phyloP scores from a whole-genome alignment of 2,797 vertebrate species.

The Eleutherodactylus coqui region DNA sequence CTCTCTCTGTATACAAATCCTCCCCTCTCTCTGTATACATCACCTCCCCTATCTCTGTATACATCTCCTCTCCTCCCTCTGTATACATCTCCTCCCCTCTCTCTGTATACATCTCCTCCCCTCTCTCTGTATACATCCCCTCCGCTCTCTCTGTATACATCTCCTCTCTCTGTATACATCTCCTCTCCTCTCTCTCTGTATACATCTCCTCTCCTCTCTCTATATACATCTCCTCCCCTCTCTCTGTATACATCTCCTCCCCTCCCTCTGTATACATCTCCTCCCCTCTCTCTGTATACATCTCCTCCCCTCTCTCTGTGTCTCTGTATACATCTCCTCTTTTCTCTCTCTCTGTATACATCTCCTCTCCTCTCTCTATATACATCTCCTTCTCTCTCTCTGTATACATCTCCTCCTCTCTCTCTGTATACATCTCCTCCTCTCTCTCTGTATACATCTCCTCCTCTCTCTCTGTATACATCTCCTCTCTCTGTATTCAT shows the following conservation, averaged over 20 bases:
- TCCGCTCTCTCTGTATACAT: no score
- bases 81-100: background rate
- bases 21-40: background rate
- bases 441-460: background rate
- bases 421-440: background rate
- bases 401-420: background rate
- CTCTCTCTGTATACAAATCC: no score
- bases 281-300: background rate
- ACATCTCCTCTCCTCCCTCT: no score
- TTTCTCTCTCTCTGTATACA: accelerated
- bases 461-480: background rate
- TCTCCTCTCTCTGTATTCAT: background rate
- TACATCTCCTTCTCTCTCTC: no score
- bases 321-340: background rate
- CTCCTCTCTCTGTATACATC: no score
- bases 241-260: no score
- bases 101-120: no score
- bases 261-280: background rate
- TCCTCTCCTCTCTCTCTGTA: no score
- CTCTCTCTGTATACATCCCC: background rate
- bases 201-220: background rate
- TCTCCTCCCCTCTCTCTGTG: no score
- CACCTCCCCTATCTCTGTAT: background rate
- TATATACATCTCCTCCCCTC: background rate
- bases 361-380: no score